A percentile compares a stretch with the other conserved stretches of the same genome.
phyloP scores from a whole-genome alignment of 1,140 invertebrate genomes.

The Rhizoglyphus robini region DNA sequence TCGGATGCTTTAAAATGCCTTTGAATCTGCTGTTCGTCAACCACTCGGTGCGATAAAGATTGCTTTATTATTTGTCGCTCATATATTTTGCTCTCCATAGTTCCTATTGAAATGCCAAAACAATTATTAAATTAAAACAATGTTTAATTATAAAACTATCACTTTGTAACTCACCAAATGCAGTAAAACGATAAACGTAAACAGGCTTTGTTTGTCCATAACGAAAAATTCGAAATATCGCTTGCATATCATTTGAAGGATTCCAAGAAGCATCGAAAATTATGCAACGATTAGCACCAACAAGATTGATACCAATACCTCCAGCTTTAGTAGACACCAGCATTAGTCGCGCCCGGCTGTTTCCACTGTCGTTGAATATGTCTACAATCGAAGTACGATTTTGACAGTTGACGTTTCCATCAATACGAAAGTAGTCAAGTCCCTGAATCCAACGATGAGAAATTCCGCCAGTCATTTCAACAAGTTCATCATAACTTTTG shows the following conservation, averaged over 20 bases:
- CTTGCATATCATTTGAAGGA: conserved; percentile 97
- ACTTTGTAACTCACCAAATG: conserved; percentile 45
- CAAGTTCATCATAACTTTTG: conserved; percentile 53
- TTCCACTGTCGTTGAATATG: conserved; percentile 81
- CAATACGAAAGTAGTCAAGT: conserved; percentile 76
- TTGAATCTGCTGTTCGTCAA: conserved; percentile 95
- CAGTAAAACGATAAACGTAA: conserved; percentile 89
- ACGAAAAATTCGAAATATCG: conserved; percentile 90
- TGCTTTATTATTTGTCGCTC: conserved; percentile 96
- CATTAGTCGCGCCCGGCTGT: conserved; percentile 61
- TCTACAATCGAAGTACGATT: conserved; percentile 93
- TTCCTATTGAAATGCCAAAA: conserved; percentile 43
- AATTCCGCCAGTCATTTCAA: conserved; percentile 33
- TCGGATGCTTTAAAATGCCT: conserved; percentile 80
- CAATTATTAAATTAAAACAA: not conserved
- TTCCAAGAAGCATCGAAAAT: conserved; percentile 99
- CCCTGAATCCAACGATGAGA: conserved; percentile 61
- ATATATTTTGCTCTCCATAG: conserved; percentile 93
- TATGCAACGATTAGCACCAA: conserved; percentile 87
- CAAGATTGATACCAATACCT: conserved; percentile 72
- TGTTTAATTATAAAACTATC: not conserved
- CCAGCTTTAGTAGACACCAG: conserved; percentile 74
- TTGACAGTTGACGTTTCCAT: conserved; percentile 81
- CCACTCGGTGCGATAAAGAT: conserved; percentile 59
- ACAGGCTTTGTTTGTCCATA: conserved; percentile 89